Base-by-base conservation (phyloP, 2,888 invertebrate genomes). In the Tinea semifulvella region DNA sequence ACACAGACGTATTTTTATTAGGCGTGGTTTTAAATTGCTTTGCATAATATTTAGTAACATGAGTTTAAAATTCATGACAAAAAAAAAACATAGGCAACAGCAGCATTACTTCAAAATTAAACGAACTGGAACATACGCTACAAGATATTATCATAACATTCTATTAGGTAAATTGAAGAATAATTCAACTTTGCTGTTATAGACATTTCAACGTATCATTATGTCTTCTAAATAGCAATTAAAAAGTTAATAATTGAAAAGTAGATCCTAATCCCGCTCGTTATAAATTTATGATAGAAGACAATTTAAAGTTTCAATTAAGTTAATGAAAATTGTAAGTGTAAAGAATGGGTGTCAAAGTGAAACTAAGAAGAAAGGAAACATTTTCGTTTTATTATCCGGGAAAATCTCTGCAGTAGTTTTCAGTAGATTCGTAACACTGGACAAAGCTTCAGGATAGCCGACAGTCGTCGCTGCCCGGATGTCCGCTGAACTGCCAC, bases 401-500 rank as follows among this genome's bases (percentile, higher is more conserved):
- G 40, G 22, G 7, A 40, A 40, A 40, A 40, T 40, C 40, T 17
- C 22, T 22, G 20, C 40, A 22, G 40, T 40, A 40, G 40, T 22
- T 22, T 14, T 20, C 22, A 22, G 38, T 38, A 19, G 31, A 31
- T 31, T 31, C 40, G 20, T 17, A 3, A 19, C 22, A 13, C 40
- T 13, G 40, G 22, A 40, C 38, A 19, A 22, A 36, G 20, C 40
- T 40, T 13, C 10, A 22, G 18, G 11, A 16, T 20, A 47, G 46
- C 43, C 44, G 47, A 42, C 44, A 31, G 25, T 38, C 43, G 43
- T 44, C 46, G 38, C 46, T 26, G 43, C 42, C 48, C 49, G 49
- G 49, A 49, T 38, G 36, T 49, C 49, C 49, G 43, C 13, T 42
- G 46, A 48, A 46, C 47, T 47, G 46, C 49, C 46, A 45, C 46